These are phyloP conservation scores for Hydropotes inermis DNA, from an alignment of 2,113 vertebrate genomes.

Conservation along the genomic window DNA sequence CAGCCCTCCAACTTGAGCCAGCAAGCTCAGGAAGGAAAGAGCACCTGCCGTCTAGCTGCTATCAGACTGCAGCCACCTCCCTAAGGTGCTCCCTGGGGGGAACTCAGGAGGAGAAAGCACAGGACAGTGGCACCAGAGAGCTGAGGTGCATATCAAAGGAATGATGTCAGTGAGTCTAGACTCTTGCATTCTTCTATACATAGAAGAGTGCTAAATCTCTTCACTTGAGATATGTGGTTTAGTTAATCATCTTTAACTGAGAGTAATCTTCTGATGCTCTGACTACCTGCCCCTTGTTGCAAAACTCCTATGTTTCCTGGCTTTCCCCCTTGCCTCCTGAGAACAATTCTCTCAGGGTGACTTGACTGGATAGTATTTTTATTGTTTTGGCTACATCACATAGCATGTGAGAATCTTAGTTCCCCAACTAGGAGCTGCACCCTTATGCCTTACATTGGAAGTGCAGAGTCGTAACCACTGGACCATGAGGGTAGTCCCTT, in stretches of 20 bases:
- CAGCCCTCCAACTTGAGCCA: not conserved
- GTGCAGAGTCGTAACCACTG: not conserved
- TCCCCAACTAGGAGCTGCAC: not conserved
- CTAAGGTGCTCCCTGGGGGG: not conserved
- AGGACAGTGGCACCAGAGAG: not conserved
- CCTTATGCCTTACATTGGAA: not conserved
- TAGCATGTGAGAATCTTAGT: not conserved
- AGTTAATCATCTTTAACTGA: not conserved
- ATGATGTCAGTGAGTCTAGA: not conserved
- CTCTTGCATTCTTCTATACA: not conserved
- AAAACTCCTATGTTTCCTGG: not conserved
- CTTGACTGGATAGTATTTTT: not conserved
- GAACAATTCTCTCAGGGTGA: not conserved
- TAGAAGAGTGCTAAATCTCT: not conserved
- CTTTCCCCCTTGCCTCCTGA: not conserved
- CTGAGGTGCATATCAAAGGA: not conserved
- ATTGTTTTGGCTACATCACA: not conserved
- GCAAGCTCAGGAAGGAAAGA: not conserved
- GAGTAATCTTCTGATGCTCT: not conserved
- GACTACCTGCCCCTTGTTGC: not conserved
- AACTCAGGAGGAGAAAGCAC: not conserved
- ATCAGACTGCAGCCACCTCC: not conserved
- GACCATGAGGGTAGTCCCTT: not conserved
- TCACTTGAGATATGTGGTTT: not conserved
- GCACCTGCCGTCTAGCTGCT: not conserved